Evolutionary conservation across 2,888 invertebrate genomes (phyloP), one percentile per base, ranked within the genome.

Genomic region (Tenthredo distinguenda): DNA sequence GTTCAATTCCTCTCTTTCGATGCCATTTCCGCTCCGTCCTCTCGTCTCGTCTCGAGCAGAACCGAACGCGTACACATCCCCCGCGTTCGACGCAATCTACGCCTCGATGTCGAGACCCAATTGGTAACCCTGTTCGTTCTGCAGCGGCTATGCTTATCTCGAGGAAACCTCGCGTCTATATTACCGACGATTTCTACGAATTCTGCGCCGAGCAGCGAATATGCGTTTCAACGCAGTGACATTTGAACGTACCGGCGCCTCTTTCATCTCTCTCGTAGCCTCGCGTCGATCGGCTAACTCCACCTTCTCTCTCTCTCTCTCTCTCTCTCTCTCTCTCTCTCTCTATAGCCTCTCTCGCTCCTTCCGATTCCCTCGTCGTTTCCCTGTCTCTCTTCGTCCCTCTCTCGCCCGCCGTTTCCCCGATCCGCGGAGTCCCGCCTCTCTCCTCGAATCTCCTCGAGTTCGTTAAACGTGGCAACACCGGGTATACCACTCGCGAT

Each of bases 161-260:
- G 87, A 87, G 90, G 62, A 92, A 92, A 92, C 91, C 92, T 81
- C 81, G 81, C 81, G 81, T 81, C 81, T 81, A 81, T 90, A 92
- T 92, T 92, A 92, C 91, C 92, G 91, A 92, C 90, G 90, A 90
- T 89, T 91, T 90, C 90, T 87, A 87, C 87, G 89, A 91, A 90
- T 90, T 90, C 88, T 87, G 82, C 86, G 86, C 85, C 85, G 84
- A 81, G 84, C 84, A 86, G 87, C 85, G 86, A 86, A 86, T 76
- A 84, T 81, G 84, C 81, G 62, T 81, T 81, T 91, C 90, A 90
- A 90, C 90, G 91, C 91, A 91, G 92, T 91, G 91, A 92, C 92
- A 92, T 92, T 92, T 91, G 91, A 92, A 91, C 91, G 90, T 90
- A 88, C 88, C 89, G 88, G 89, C 89, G 87, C 89, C 87, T 87